Conservation (phyloP, 2,797 vertebrate genomes). For the Threskiornis aethiopicus region DNA sequence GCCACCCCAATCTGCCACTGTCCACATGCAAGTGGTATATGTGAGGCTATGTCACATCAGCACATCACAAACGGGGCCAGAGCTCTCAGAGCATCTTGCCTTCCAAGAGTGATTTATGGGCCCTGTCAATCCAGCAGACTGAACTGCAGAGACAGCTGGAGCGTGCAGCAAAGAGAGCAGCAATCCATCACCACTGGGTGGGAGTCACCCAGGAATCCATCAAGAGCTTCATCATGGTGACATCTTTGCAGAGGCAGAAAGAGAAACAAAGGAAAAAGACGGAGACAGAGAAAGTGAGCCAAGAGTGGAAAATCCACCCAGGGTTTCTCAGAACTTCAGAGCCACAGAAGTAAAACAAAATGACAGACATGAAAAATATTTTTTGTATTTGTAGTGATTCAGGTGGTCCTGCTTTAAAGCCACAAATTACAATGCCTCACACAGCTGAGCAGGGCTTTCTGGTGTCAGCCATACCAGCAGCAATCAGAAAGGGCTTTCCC, state of each 20-base stretch:
- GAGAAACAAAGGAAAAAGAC: background rate
- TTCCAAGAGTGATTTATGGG: slow-evolving; percentile 66
- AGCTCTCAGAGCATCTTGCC: background rate
- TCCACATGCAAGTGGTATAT: background rate
- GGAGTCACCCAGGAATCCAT: slow-evolving; percentile 38
- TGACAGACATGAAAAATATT: background rate
- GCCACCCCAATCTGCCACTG: background rate
- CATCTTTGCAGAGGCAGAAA: background rate
- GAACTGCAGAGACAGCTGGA: slow-evolving; percentile 32
- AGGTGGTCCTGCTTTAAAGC: background rate
- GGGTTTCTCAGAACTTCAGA: slow-evolving; percentile 31
- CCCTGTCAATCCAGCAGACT: slow-evolving; percentile 43
- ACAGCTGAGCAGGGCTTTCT: background rate
- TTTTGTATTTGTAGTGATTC: background rate
- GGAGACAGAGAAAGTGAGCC: background rate
- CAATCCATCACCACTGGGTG: slow-evolving; percentile 7
- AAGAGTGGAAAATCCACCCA: background rate
- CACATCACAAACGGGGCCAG: background rate
- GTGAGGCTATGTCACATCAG: background rate
- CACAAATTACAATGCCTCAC: background rate
- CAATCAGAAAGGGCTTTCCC: background rate
- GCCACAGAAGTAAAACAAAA: slow-evolving; percentile 13
- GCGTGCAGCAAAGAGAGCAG: background rate
- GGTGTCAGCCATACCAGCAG: background rate
- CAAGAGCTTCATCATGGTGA: slow-evolving; percentile 5